These are phyloP conservation scores for Phenganax marumi DNA, from an alignment of 92 coral and sea anemone species.

Conservation along the genomic window DNA sequence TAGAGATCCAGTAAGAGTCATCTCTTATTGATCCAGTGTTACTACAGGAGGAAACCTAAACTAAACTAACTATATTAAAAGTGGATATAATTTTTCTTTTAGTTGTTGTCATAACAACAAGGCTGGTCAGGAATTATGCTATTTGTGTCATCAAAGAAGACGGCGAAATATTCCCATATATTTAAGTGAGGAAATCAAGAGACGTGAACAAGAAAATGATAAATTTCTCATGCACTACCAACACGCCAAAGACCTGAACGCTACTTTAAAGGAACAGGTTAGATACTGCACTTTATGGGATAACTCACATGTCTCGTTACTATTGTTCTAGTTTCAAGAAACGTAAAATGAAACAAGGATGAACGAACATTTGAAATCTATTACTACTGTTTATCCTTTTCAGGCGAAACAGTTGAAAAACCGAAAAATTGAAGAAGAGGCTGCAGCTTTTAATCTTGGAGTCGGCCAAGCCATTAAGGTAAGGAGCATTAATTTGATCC, in stretches of 20 bases:
- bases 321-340: too few relatives aligned
- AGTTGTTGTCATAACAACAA: conserved; percentile 71
- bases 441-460: conserved; percentile 95
- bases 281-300: neutral
- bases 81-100: neutral
- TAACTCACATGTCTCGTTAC: too few relatives aligned
- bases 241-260: conserved; percentile 84
- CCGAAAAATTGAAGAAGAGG: conserved; percentile 76
- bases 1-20: too few relatives aligned
- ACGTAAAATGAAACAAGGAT: neutral
- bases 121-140: conserved; percentile 97
- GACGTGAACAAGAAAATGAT: conserved; percentile 80
- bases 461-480: conserved; percentile 89
- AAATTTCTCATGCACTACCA: conserved; percentile 89
- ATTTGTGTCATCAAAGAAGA: conserved; percentile 92
- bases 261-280: conserved; percentile 79
- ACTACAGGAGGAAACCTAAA: neutral
- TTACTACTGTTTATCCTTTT: neutral
- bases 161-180: conserved; percentile 88
- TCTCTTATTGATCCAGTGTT: too few relatives aligned
- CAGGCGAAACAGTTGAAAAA: conserved; percentile 75
- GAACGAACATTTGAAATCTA: neutral
- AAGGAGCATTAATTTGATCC: neutral
- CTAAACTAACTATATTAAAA: neutral
- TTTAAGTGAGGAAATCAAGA: conserved; percentile 72